These are phyloP conservation scores for Tragelaphus scriptus DNA, from an alignment of 2,113 vertebrate species.

Conservation along the genomic window DNA sequence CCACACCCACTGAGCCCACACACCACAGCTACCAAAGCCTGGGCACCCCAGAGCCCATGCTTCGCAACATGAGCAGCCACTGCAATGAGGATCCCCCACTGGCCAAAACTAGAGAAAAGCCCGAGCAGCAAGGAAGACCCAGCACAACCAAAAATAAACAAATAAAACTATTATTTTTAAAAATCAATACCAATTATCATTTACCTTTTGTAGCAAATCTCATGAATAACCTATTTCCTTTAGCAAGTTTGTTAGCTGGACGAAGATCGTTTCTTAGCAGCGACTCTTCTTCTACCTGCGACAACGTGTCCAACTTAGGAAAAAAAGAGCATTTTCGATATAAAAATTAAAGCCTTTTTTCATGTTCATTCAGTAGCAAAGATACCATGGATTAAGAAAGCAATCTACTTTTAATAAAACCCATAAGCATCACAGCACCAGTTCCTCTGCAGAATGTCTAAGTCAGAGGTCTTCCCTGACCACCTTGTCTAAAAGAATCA, in stretches of 20 bases:
- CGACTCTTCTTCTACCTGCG: constrained; percentile 89
- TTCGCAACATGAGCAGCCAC: not conserved
- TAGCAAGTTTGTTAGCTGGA: constrained; percentile 89
- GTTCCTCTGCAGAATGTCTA: not conserved
- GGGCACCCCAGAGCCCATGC: not conserved
- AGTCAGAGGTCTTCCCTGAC: not conserved
- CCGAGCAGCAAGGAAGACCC: not conserved
- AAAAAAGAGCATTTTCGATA: constrained; percentile 69
- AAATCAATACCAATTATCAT: not conserved
- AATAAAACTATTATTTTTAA: not conserved
- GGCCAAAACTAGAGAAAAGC: not conserved
- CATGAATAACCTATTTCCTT: constrained; percentile 94
- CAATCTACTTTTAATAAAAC: not conserved
- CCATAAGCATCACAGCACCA: not conserved
- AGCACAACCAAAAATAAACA: not conserved
- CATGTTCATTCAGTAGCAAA: not conserved
- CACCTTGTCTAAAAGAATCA: not conserved
- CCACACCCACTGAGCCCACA: not conserved
- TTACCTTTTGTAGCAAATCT: constrained; percentile 95
- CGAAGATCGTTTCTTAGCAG: constrained; percentile 93
- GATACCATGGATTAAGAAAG: not conserved
- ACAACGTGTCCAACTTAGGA: constrained; percentile 86
- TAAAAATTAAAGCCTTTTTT: constrained; percentile 40
- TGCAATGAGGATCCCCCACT: not conserved
- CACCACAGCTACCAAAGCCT: not conserved